A percentile compares a stretch with the other conserved stretches of the same genome.
phyloP scores from a whole-genome alignment of 92 coral and sea anemone species.

The Metridium senile region DNA sequence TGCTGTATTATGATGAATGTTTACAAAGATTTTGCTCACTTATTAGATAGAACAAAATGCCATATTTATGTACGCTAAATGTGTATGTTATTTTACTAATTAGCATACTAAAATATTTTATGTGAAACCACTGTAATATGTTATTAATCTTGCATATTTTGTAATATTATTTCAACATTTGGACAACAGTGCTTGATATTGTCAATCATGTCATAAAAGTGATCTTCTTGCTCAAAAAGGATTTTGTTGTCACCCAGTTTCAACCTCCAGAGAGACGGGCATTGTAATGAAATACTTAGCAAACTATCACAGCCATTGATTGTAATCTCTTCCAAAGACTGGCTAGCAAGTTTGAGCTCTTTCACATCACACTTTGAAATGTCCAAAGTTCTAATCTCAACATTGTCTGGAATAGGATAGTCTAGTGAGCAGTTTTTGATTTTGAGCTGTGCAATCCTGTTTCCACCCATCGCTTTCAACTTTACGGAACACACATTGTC shows the following conservation, averaged over 20 bases:
- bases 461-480: slow-evolving; percentile 11
- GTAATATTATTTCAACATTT: slow-evolving; percentile 25
- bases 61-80: no score
- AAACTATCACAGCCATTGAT: slow-evolving; percentile 23
- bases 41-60: no score
- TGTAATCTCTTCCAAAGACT: slow-evolving; percentile 26
- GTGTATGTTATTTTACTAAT: no score
- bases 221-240: slow-evolving; percentile 15
- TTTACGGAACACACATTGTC: slow-evolving; percentile 28
- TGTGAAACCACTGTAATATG: not conserved
- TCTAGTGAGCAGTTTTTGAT: slow-evolving; percentile 12
- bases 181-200: slow-evolving; percentile 37
- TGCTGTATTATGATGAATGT: no score
- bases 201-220: slow-evolving; percentile 18
- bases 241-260: slow-evolving; percentile 21
- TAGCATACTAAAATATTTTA: not conserved
- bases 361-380: slow-evolving; percentile 25
- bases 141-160: not conserved
- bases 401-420: slow-evolving; percentile 20
- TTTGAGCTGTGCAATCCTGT: slow-evolving; percentile 28
- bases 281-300: slow-evolving; percentile 20
- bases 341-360: slow-evolving; percentile 16
- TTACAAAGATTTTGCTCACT: no score
- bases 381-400: slow-evolving; percentile 25
- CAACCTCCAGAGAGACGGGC: slow-evolving; percentile 28